These are phyloP conservation scores for Hydrophis major DNA, from an alignment of 2,797 vertebrate species.

Conservation along the genomic window DNA sequence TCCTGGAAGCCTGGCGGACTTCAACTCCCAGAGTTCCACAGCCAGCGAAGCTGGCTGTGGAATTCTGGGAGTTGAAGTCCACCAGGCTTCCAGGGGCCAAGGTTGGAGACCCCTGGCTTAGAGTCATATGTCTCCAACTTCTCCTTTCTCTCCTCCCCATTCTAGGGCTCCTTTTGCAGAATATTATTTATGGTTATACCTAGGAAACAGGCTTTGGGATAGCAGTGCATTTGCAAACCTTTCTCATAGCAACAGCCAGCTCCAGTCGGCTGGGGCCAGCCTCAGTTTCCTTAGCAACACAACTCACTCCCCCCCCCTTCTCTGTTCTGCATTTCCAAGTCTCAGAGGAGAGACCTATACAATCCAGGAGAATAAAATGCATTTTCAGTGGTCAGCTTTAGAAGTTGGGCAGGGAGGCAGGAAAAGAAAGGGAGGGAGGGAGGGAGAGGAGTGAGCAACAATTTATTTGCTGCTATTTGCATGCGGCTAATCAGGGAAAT, in stretches of 20 bases:
- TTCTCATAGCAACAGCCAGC: constrained; percentile 40
- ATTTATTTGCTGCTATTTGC: neutral
- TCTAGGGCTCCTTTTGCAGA: neutral
- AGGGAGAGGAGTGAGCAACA: neutral
- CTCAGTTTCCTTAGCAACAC: constrained; percentile 56
- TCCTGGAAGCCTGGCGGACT: too few relatives aligned
- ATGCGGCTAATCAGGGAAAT: neutral
- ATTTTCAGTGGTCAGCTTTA: constrained; percentile 19
- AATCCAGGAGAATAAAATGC: constrained; percentile 12
- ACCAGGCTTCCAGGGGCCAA: too few relatives aligned
- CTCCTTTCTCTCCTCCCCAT: neutral
- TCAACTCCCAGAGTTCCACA: too few relatives aligned
- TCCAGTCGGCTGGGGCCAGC: constrained; percentile 33
- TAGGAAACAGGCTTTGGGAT: constrained; percentile 26
- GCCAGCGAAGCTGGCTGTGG: too few relatives aligned
- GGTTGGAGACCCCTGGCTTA: too few relatives aligned
- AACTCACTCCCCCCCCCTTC: neutral
- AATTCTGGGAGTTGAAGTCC: too few relatives aligned
- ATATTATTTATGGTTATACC: constrained; percentile 13
- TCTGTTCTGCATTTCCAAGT: constrained; percentile 50
- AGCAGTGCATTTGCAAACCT: constrained; percentile 32
- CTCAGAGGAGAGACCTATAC: constrained; percentile 38
- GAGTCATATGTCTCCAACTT: neutral
- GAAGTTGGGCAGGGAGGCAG: neutral
- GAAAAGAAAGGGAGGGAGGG: neutral